Base-by-base conservation (phyloP, 2,113 vertebrate genomes). In the Brienomyrus brachyistius region DNA sequence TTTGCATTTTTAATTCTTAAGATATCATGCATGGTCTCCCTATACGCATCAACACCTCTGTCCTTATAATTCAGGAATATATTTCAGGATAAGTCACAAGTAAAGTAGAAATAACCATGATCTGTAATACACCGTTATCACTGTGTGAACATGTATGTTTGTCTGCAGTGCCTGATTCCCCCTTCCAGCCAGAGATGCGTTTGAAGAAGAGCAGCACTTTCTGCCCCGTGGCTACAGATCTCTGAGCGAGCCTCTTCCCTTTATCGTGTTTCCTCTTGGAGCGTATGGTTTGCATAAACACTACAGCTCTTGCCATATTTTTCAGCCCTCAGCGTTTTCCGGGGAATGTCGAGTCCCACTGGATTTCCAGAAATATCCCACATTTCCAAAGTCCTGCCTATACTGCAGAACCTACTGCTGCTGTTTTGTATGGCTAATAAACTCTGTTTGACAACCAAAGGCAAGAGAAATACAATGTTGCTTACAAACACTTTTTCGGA, bases 321-420 rank as follows among this genome's bases (percentile, higher is more conserved):
- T 94, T 94, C 94, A 95, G 93, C 95, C 95, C 93, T 95, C 94
- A 94, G 94, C 94, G 93, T 93, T 96, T 95, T 96, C 95, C 95
- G 92, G 94, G 93, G 94, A 95, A 86, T 88, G 90, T 90, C 27
- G 35, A 48, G 84, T 94, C 95, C 93, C 94, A 89, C 91, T 94
- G 93, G 95, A 93, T 91, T 92, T 90, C 94, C 95, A 94, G 93
- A 96, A 95, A 95, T 95, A 95, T 92, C 94, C 92, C 92, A 92
- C 91, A 92, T 95, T 94, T 95, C 91, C 92, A 86, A 92, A 91
- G 23, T 91, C 90, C 93, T 92, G 90, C 74, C 74, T 93, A 23
- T 91, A 93, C 92, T 90, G 91, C 77, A 80, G 92, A 59, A 90
- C 92, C 94, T 92, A 94, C 93, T 93, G 94, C 93, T 94, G 92